These are phyloP conservation scores for Lasioglossum villosulum DNA, from an alignment of 2,888 invertebrate species.

Conservation along the genomic window DNA sequence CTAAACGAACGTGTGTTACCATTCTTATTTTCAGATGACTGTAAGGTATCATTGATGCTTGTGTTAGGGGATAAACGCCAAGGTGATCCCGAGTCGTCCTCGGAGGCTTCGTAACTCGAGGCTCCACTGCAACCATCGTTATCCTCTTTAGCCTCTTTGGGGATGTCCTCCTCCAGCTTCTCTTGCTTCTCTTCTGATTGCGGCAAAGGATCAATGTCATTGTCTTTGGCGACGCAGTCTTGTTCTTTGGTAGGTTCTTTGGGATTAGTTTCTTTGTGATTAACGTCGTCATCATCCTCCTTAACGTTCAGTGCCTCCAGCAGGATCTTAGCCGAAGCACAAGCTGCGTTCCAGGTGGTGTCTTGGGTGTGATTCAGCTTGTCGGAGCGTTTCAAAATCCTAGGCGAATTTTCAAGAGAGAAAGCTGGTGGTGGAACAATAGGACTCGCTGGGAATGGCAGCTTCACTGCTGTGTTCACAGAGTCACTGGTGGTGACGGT, in stretches of 20 bases:
- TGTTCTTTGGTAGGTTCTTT: neutral
- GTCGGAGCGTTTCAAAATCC: conserved; percentile 62
- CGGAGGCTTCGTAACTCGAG: conserved; percentile 76
- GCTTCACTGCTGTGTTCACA: conserved; percentile 56
- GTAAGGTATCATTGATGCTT: conserved; percentile 50
- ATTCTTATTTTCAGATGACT: conserved; percentile 61
- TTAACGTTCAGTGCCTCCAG: conserved; percentile 78
- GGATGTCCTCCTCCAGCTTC: conserved; percentile 10
- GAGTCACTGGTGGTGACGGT: conserved; percentile 53
- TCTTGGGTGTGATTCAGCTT: conserved; percentile 68
- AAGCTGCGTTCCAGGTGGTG: conserved; percentile 80
- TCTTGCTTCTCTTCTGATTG: neutral
- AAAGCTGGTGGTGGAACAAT: conserved; percentile 62
- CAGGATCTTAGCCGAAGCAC: conserved; percentile 81
- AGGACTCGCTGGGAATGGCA: conserved; percentile 64
- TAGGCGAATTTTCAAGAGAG: conserved; percentile 67
- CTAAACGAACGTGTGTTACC: conserved; percentile 45
- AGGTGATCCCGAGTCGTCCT: conserved; percentile 76
- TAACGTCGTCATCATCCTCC: conserved; percentile 34
- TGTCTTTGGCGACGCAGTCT: conserved; percentile 2
- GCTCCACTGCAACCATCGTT: conserved; percentile 50
- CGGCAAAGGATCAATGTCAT: neutral
- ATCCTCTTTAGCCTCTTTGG: conserved; percentile 42
- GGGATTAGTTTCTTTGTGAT: conserved; percentile 10
- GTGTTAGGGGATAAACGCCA: conserved; percentile 62